Base-by-base conservation (phyloP, 2,888 invertebrate species). In the Aleiodes alternator region DNA sequence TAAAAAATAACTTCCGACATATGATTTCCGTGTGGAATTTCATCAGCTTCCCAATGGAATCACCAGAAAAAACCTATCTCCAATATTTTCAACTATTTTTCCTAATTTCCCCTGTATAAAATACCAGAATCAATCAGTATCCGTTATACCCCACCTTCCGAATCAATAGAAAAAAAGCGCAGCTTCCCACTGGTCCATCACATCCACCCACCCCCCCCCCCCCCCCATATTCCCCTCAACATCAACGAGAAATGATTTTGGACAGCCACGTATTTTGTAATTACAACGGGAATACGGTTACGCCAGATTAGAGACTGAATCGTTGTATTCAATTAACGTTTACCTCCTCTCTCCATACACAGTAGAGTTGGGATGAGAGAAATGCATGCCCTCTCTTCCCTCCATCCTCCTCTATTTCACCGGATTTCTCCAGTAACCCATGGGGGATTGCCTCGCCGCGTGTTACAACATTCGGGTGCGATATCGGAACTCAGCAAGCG, bases 291-390 rank as follows among this genome's bases (percentile, higher is more conserved):
- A 87, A 88, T 76, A 87, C 84, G 85, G 84, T 83, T 84, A 82
- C 82, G 81, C 83, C 81, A 85, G 86, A 87, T 87, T 87, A 87
- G 85, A 86, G 85, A 81, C 82, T 85, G 85, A 84, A 86, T 87
- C 87, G 86, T 84, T 87, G 86, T 83, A 87, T 87, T 88, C 87
- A 88, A 88, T 88, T 87, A 88, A 87, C 87, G 82, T 86, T 87
- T 85, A 85, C 83, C 68, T 82, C 80, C 82, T 81, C 82, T 80
- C 82, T 81, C 82, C 23, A 64, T 80, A 78, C 76, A 79, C 76
- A 79, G 77, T 77, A 76, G 75, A 71, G 61, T 76, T 73, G 72
- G 69, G 72, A 78, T 66, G 23, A 23, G 23, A 23, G 23, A 23
- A 23, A 23, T 23, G 23, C 23, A 23, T 23, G 79, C 73, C 12